phyloP scores from a whole-genome alignment of 2,888 invertebrate genomes.

The Erebia aethiops region DNA sequence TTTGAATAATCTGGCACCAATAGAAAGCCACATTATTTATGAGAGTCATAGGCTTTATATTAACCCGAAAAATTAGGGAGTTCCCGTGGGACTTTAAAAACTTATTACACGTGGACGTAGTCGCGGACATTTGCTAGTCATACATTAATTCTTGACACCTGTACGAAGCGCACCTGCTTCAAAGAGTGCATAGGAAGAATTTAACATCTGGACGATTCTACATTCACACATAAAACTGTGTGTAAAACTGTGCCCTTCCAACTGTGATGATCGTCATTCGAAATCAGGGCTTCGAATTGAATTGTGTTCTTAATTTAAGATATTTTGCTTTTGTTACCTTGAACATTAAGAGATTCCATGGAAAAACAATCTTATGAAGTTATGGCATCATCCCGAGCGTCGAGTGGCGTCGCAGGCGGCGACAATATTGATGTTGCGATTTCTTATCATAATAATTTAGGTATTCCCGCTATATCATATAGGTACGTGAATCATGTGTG shows the following conservation, averaged over 20 bases:
- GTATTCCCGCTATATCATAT: slow-evolving; percentile 27
- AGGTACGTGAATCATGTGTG: slow-evolving; percentile 24
- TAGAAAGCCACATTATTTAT: too few species aligned
- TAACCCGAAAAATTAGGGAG: too few species aligned
- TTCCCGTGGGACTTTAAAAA: too few species aligned
- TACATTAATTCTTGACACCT: background rate
- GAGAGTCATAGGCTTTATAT: too few species aligned
- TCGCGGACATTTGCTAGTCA: too few species aligned
- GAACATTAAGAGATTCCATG: background rate
- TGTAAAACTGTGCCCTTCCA: too few species aligned
- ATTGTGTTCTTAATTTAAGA: too few species aligned
- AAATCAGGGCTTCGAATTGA: too few species aligned
- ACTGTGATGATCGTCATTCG: too few species aligned
- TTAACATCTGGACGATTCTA: slow-evolving; percentile 4
- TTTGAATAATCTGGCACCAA: too few species aligned
- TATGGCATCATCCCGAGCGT: slow-evolving; percentile 12
- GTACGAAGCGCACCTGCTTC: slow-evolving; percentile 3
- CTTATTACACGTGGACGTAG: too few species aligned
- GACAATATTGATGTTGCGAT: slow-evolving; percentile 26
- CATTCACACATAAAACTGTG: background rate
- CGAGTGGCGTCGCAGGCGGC: slow-evolving; percentile 24
- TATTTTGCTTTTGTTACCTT: too few species aligned
- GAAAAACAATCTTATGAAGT: background rate
- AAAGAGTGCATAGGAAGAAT: background rate
- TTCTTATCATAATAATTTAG: slow-evolving; percentile 21